Evolutionary conservation across 35 echinoderm and acorn worm species (phyloP).

Genomic region (Apostichopus japonicus): DNA sequence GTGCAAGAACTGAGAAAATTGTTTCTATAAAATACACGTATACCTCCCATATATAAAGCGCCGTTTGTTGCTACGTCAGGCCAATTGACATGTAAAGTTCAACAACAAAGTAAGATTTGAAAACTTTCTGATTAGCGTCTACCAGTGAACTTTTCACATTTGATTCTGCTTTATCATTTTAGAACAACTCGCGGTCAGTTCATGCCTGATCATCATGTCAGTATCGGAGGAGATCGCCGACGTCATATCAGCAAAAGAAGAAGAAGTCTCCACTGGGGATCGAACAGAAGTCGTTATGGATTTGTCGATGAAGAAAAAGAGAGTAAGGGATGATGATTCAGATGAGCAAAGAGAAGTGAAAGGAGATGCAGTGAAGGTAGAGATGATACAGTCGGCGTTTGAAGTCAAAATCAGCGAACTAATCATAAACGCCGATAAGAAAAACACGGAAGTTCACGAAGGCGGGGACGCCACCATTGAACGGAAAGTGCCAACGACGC

Average conservation of each 20-base stretch:
- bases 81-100: no score
- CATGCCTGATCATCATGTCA: no score
- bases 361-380: slow-evolving; percentile 5
- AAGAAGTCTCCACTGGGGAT: not conserved
- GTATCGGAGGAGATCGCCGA: not conserved
- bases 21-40: no score
- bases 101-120: no score
- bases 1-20: no score
- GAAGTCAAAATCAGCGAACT: slow-evolving; percentile 49
- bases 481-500: not conserved
- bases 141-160: no score
- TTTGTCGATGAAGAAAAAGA: slow-evolving; percentile 49
- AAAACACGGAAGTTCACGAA: not conserved
- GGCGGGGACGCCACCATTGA: not conserved
- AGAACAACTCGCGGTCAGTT: no score
- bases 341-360: not conserved
- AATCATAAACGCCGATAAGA: slow-evolving; percentile 31
- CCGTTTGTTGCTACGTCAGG: no score
- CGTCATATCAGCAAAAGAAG: not conserved
- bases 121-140: no score
- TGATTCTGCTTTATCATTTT: no score
- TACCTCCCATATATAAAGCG: no score
- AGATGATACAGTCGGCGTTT: slow-evolving; percentile 34
- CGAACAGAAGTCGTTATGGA: slow-evolving; percentile 31
- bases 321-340: not conserved